A percentile compares a stretch with the other conserved stretches of the same genome.
These are phyloP conservation scores for Polypedilum pembai DNA, from an alignment of 1,140 invertebrate genomes.

Conservation along the genomic window DNA sequence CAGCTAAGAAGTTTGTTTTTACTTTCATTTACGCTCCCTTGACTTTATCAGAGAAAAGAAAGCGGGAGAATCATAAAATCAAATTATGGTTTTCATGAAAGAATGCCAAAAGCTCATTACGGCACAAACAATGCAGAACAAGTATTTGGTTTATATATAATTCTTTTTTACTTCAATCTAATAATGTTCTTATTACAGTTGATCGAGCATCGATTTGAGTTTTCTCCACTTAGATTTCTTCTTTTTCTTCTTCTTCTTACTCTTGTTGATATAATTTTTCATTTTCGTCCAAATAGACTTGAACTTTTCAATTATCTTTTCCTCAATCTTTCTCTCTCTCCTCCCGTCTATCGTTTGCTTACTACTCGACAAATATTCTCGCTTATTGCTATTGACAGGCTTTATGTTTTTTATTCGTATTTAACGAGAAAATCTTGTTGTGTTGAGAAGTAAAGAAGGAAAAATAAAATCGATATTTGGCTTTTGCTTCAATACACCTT, in stretches of 20 bases:
- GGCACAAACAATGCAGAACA: conserved; percentile 11
- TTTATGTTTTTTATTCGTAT: conserved; percentile 14
- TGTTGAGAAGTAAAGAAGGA: conserved; percentile 10
- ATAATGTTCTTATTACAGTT: conserved; percentile 19
- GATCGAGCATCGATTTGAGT: conserved; percentile 11
- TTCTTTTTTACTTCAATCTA: background rate
- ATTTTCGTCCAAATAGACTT: conserved; percentile 17
- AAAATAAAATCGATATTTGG: conserved; percentile 10
- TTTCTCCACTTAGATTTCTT: background rate
- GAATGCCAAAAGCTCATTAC: conserved; percentile 12
- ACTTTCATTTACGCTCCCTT: background rate
- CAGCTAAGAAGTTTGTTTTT: background rate
- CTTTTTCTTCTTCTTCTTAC: background rate
- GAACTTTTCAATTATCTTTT: conserved; percentile 14
- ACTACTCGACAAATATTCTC: conserved; percentile 12
- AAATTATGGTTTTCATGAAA: conserved; percentile 19
- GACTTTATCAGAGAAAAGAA: background rate
- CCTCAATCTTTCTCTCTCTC: background rate
- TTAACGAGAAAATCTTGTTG: conserved; percentile 18
- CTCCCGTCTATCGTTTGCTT: background rate
- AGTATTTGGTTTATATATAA: conserved; percentile 13
- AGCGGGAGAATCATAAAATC: background rate
- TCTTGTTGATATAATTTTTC: background rate
- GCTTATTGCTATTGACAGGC: conserved; percentile 16
- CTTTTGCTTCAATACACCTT: background rate